A percentile compares a stretch with the other conserved stretches of the same genome.
phyloP scores from a whole-genome alignment of 1,140 invertebrate genomes.

The Orius insidiosus region DNA sequence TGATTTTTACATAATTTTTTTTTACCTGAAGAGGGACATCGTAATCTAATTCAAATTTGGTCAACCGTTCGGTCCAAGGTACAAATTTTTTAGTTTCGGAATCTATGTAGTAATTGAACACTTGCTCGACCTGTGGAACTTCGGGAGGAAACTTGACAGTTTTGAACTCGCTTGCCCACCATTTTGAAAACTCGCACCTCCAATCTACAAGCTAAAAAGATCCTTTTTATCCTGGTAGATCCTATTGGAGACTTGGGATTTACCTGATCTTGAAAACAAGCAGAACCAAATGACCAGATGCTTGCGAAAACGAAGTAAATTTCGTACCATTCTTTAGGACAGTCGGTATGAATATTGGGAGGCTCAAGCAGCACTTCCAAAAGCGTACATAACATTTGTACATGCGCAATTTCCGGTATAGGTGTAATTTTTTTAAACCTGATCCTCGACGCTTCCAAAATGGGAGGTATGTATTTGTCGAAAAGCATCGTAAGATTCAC shows the following conservation, averaged over 20 bases:
- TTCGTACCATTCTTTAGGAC: constrained; percentile 81
- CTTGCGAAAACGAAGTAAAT: constrained; percentile 81
- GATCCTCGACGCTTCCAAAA: constrained; percentile 49
- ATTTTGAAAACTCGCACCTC: constrained; percentile 84
- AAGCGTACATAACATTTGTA: constrained; percentile 78
- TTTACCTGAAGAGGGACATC: constrained; percentile 69
- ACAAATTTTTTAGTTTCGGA: constrained; percentile 65
- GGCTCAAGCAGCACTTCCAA: constrained; percentile 72
- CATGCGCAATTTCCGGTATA: constrained; percentile 75
- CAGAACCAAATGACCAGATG: constrained; percentile 88
- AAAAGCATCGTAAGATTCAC: constrained; percentile 74
- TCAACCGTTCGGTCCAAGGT: constrained; percentile 67
- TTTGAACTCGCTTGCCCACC: constrained; percentile 81
- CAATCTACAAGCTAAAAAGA: constrained; percentile 51
- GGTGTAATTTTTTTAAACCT: constrained; percentile 86
- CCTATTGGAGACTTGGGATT: too few relatives aligned
- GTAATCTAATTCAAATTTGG: constrained; percentile 60
- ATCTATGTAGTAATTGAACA: constrained; percentile 86
- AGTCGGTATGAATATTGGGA: constrained; percentile 63
- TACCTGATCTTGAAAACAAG: constrained; percentile 73
- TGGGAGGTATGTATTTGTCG: constrained; percentile 83
- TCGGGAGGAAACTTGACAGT: constrained; percentile 77
- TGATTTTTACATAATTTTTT: neutral
- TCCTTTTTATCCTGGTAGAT: too few relatives aligned
- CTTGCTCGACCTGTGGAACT: constrained; percentile 60